A percentile compares a stretch with the other conserved stretches of the same genome.
These are phyloP conservation scores for Lochmaea crataegi DNA, from an alignment of 2,888 invertebrate species.

Conservation along the genomic window DNA sequence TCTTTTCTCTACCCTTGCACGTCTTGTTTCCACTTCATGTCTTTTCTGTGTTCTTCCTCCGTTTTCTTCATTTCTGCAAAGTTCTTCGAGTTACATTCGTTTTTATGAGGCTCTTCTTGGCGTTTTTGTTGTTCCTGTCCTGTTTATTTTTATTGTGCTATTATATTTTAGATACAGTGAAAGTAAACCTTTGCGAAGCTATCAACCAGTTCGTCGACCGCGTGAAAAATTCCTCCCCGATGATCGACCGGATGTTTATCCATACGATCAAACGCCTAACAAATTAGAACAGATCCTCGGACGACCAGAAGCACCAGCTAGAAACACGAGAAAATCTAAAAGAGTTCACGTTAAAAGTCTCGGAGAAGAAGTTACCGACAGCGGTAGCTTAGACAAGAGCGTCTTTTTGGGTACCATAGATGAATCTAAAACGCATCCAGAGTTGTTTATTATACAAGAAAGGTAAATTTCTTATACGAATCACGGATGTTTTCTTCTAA, in stretches of 20 bases:
- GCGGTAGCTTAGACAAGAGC: constrained; percentile 56
- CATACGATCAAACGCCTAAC: constrained; percentile 57
- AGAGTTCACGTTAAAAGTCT: constrained; percentile 63
- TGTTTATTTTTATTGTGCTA: constrained; percentile 49
- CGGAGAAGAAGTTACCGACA: constrained; percentile 68
- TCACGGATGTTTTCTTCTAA: neutral
- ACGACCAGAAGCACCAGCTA: constrained; percentile 58
- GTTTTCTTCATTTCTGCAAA: too few species aligned
- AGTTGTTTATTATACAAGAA: constrained; percentile 40
- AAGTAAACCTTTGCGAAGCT: constrained; percentile 61
- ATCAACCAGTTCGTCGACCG: constrained; percentile 68
- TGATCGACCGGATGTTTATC: constrained; percentile 57
- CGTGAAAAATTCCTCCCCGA: constrained; percentile 56
- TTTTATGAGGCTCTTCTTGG: too few species aligned
- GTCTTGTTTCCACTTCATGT: too few species aligned
- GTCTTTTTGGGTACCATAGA: constrained; percentile 61
- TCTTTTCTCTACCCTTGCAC: too few species aligned
- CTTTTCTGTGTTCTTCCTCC: too few species aligned
- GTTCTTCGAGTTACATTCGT: too few species aligned
- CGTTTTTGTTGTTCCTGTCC: too few species aligned
- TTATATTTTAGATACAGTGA: constrained; percentile 48
- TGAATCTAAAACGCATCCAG: constrained; percentile 56
- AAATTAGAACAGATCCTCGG: constrained; percentile 63
- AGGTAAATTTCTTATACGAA: constrained; percentile 13
- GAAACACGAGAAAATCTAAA: constrained; percentile 58